Percentiles rank a stretch among this genome's conserved stretches.
These are phyloP conservation scores for Drosophila lacteicornis DNA, from an alignment of 1,140 invertebrate genomes.

Conservation along the genomic window DNA sequence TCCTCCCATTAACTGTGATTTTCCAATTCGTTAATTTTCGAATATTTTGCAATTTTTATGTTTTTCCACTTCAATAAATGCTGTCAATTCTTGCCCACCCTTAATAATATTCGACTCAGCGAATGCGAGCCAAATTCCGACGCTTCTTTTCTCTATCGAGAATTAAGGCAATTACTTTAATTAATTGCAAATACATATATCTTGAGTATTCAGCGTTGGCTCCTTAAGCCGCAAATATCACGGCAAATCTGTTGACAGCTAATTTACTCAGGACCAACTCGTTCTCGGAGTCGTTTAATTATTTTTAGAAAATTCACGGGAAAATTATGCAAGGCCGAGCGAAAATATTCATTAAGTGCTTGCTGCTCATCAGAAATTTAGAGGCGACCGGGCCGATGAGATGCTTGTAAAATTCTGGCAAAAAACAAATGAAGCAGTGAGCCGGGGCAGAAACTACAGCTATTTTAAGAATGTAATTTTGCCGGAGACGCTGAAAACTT, in stretches of 20 bases:
- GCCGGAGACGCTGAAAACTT: conserved; percentile 50
- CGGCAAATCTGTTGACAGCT: conserved; percentile 33
- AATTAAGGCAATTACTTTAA: conserved; percentile 43
- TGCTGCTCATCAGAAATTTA: conserved; percentile 73
- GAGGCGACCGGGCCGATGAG: conserved; percentile 27
- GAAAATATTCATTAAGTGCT: conserved; percentile 66
- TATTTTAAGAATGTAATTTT: conserved; percentile 79
- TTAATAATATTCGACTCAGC: background rate
- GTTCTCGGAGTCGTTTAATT: conserved; percentile 53
- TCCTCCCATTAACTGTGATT: background rate
- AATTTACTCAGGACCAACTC: conserved; percentile 29
- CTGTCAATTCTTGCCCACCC: background rate
- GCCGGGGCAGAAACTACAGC: conserved; percentile 53
- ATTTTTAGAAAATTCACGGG: conserved; percentile 60
- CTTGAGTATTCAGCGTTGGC: background rate
- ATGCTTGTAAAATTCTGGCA: conserved; percentile 47
- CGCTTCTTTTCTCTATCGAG: background rate
- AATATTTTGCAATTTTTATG: background rate
- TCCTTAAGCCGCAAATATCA: background rate
- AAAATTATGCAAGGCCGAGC: conserved; percentile 46
- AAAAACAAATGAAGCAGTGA: conserved; percentile 40
- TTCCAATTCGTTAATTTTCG: conserved; percentile 6
- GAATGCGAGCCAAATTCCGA: background rate
- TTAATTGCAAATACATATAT: conserved; percentile 29
- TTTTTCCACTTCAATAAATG: conserved; percentile 4